Evolutionary conservation across 2,888 invertebrate genomes (phyloP).

Genomic region (Dione vanillae): DNA sequence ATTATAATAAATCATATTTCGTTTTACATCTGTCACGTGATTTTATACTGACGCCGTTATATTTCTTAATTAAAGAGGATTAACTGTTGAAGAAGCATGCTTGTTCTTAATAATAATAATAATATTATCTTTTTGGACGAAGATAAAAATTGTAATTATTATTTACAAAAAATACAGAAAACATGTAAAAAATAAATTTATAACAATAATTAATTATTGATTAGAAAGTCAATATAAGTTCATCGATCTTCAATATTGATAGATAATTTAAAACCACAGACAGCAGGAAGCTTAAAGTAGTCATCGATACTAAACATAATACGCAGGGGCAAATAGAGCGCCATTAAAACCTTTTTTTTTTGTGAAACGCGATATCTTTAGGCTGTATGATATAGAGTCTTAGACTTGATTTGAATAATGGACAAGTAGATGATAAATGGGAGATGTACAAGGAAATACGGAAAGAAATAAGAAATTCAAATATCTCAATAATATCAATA

Average conservation of each 20-base stretch:
- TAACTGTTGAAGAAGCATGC: conserved; percentile 7
- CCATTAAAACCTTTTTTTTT: conserved; percentile 46
- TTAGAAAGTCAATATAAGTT: conserved; percentile 6
- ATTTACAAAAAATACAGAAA: not conserved
- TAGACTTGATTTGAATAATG: conserved; percentile 33
- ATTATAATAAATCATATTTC: conserved; percentile 42
- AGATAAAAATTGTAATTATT: not conserved
- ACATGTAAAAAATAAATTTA: not conserved
- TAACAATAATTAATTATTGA: not conserved
- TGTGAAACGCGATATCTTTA: conserved; percentile 47
- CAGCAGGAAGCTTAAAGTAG: conserved; percentile 62
- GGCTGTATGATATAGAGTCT: conserved; percentile 39
- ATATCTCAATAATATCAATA: not conserved
- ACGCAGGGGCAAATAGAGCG: conserved; percentile 51
- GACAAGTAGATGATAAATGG: conserved; percentile 23
- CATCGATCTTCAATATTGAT: conserved; percentile 26
- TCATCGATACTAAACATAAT: conserved; percentile 49
- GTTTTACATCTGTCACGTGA: conserved; percentile 41
- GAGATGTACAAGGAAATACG: not conserved
- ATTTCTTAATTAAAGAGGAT: conserved; percentile 30
- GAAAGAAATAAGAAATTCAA: not conserved
- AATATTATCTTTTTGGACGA: conserved; percentile 5
- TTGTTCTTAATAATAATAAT: no score
- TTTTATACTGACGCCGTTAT: conserved; percentile 35
- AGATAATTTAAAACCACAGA: conserved; percentile 42